Conservation (phyloP, 2,797 vertebrate species). For the Sebastes dallii region DNA sequence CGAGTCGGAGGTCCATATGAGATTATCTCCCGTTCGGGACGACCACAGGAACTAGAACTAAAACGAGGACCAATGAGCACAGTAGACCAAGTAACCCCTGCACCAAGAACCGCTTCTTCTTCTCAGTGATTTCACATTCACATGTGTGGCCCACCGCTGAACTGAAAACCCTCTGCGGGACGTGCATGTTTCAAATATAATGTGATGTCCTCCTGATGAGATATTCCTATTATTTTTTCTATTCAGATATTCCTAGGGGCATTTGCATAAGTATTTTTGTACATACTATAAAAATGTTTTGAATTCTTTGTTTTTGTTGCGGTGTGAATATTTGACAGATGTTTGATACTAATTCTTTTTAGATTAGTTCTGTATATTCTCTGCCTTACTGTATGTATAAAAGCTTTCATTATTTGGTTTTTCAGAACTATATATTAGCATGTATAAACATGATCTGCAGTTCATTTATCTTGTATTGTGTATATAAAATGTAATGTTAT, state of each 20-base stretch:
- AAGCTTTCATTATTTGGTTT: conserved; percentile 84
- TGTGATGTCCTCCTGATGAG: conserved; percentile 73
- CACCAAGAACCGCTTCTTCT: conserved; percentile 40
- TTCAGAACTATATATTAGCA: conserved; percentile 86
- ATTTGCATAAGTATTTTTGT: conserved; percentile 88
- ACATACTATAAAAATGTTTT: conserved; percentile 76
- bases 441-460: conserved; percentile 89
- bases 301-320: conserved; percentile 77
- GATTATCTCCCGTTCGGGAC: conserved; percentile 12
- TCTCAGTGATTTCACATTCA: conserved; percentile 53
- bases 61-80: conserved; percentile 58
- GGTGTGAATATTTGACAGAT: conserved; percentile 78
- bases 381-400: conserved; percentile 88
- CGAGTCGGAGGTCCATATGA: not conserved
- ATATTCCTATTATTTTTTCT: conserved; percentile 77
- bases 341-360: conserved; percentile 83
- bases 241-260: conserved; percentile 77
- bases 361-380: conserved; percentile 88
- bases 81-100: conserved; percentile 65
- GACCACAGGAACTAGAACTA: conserved; percentile 17
- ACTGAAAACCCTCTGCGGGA: conserved; percentile 61
- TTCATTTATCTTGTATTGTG: conserved; percentile 87
- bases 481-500: conserved; percentile 84
- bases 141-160: conserved; percentile 51
- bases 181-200: conserved; percentile 81